Conservation (phyloP, 2,113 vertebrate genomes). For the Uria lomvia region DNA sequence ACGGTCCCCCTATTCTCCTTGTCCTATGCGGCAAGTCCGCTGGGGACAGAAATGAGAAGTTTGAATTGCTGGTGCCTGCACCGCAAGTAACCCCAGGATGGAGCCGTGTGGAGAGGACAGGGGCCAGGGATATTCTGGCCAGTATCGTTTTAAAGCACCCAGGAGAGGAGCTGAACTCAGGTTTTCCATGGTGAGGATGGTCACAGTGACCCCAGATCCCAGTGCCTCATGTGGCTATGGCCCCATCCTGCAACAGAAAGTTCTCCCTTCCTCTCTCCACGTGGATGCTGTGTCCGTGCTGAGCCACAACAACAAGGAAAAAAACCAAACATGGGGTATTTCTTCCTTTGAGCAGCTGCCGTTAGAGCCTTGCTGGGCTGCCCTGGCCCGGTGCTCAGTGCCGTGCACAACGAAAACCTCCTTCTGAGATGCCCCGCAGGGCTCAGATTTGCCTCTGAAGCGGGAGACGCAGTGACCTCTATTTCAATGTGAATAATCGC, state of each 20-base stretch:
- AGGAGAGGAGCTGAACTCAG: not conserved
- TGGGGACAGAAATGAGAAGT: not conserved
- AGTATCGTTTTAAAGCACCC: not conserved
- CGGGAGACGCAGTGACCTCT: not conserved
- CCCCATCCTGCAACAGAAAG: not conserved
- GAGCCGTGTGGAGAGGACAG: not conserved
- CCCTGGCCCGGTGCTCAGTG: not conserved
- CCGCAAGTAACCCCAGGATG: not conserved
- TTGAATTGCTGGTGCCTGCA: not conserved
- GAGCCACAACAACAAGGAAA: not conserved
- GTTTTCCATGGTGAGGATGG: not conserved
- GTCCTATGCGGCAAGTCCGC: not conserved
- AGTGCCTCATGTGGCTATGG: fast-evolving
- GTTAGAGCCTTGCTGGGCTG: not conserved
- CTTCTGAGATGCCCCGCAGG: not conserved
- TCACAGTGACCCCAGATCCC: not conserved
- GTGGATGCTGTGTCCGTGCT: fast-evolving
- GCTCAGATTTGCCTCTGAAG: not conserved
- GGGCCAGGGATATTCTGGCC: not conserved
- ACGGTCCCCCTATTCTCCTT: not conserved
- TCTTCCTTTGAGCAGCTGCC: not conserved
- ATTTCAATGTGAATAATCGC: not conserved
- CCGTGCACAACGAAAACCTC: not conserved
- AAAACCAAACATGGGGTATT: not conserved
- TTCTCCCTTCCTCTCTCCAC: not conserved